Evolutionary conservation across 2,113 vertebrate genomes (phyloP), one percentile per base, ranked within the genome.

Genomic region (Limnothrissa miodon): DNA sequence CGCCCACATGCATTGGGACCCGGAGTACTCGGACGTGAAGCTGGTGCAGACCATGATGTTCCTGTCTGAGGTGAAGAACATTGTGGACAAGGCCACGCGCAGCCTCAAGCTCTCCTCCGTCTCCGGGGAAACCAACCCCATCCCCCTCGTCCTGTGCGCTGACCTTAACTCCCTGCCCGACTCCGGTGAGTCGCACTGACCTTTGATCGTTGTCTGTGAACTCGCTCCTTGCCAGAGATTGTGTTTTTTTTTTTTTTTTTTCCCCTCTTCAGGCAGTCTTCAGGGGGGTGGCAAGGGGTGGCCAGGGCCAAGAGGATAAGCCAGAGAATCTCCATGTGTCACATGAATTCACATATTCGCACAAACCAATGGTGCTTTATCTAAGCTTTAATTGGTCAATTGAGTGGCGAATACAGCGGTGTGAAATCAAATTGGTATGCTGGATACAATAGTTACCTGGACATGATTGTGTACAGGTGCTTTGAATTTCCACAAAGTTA

Each of bases 11-110:
- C 98, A 99, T 93, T 99, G 98, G 98, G 98, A 99, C 89, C 98
- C 98, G 0, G 98, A 99, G 62, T 99, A 98, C 90, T 99, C 97
- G 45, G 97, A 99, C 85, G 98, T 99, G 84, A 99, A 99, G 91
- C 93, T 99, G 91, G 97, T 99, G 85, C 98, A 99, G 89, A 99
- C 98, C 85, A 99, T 99, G 98, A 99, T 99, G 98, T 99, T 99
- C 93, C 95, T 99, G 88, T 99, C 98, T 0, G 98, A 99, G 91
- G 97, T 99, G 89, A 99, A 98, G 92, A 98, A 95, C 92, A 99
- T 99, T 74, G 97, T 99, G 90, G 98, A 99, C 92, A 98, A 98
- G 94, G 98, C 97, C 87, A 97, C 96, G 53, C 96, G 97, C 90
- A 97, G 92, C 91, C 95, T 98, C 88, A 98, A 96, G 92, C 92